Percentiles rank a stretch among this genome's conserved stretches.
Conservation (phyloP, 2,113 vertebrate genomes). For the Scolopax mira region DNA sequence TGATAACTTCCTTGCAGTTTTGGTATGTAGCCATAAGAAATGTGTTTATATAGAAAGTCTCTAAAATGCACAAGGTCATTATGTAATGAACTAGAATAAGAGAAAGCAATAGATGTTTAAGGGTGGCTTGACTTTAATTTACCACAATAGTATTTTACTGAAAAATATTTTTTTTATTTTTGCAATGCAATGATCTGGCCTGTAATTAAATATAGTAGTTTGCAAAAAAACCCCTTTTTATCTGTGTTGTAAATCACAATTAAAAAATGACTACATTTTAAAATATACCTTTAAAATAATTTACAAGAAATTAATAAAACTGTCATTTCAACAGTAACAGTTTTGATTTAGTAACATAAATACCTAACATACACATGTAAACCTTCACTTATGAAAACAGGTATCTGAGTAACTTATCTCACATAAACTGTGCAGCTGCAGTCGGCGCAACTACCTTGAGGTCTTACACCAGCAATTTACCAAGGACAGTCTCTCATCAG, state of each 20-base stretch:
- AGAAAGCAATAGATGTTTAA: constrained; percentile 62
- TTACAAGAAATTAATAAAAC: neutral
- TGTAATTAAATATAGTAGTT: neutral
- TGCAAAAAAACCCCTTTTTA: neutral
- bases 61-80: neutral
- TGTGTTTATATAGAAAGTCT: constrained; percentile 58
- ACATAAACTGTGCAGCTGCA: neutral
- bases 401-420: neutral
- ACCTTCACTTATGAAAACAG: neutral
- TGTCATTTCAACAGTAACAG: neutral
- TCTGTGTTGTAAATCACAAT: neutral
- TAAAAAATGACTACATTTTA: neutral
- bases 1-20: constrained; percentile 51
- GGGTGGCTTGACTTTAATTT: constrained; percentile 60
- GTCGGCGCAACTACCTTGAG: neutral
- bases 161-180: neutral
- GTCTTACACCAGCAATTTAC: neutral
- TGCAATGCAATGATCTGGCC: neutral
- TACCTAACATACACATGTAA: neutral
- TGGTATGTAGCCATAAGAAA: constrained; percentile 44
- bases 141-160: constrained; percentile 37
- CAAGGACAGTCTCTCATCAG: neutral
- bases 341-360: neutral
- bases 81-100: neutral
- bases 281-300: neutral